A percentile compares a stretch with the other conserved stretches of the same genome.
These are phyloP conservation scores for Octonoba sinensis DNA, from an alignment of 2,888 invertebrate species.

Conservation along the genomic window DNA sequence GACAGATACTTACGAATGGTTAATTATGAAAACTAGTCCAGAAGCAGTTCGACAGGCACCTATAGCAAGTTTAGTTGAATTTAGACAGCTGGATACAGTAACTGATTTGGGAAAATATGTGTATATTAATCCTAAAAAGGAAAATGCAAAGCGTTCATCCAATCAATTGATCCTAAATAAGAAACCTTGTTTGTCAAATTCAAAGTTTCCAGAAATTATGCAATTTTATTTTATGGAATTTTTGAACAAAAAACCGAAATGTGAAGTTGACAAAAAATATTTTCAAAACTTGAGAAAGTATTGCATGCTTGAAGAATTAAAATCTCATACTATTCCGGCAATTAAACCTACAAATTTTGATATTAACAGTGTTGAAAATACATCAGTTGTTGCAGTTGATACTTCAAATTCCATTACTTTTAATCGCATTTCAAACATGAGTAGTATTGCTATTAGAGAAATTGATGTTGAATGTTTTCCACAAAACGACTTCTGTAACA, in stretches of 20 bases:
- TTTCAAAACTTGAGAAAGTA: conserved; percentile 39
- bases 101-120: too few relatives aligned
- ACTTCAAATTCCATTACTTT: too few relatives aligned
- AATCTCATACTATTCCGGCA: neutral
- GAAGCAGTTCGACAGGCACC: conserved; percentile 40
- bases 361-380: neutral
- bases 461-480: too few relatives aligned
- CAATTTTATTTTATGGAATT: conserved; percentile 37
- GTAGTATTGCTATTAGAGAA: too few relatives aligned
- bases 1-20: conserved; percentile 54
- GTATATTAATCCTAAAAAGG: too few relatives aligned
- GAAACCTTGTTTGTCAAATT: neutral
- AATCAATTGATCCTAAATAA: too few relatives aligned
- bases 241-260: neutral
- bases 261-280: conserved; percentile 23
- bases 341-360: conserved; percentile 25
- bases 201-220: conserved; percentile 13
- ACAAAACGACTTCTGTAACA: too few relatives aligned
- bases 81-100: conserved; percentile 7
- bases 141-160: too few relatives aligned
- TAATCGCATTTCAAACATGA: too few relatives aligned
- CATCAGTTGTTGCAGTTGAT: too few relatives aligned
- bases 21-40: conserved; percentile 39
- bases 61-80: conserved; percentile 48
- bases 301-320: conserved; percentile 15